Evolutionary conservation across 1,140 invertebrate species (phyloP).

Genomic region (Drosophila nasuta): DNA sequence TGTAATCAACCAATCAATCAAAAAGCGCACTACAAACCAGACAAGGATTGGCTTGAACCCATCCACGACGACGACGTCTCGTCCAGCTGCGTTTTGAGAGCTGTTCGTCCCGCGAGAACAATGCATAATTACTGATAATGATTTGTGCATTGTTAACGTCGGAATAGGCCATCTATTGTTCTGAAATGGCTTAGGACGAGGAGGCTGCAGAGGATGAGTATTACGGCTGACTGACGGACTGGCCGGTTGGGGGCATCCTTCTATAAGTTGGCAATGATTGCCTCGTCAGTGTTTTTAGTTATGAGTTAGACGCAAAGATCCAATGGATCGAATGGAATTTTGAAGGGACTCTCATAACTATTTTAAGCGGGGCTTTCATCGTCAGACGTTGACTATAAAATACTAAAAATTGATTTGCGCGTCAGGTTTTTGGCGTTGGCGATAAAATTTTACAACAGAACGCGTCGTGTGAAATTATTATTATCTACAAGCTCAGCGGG

Average conservation of each 20-base stretch:
- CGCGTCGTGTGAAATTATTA: constrained; percentile 78
- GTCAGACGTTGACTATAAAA: constrained; percentile 67
- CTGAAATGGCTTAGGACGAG: constrained; percentile 24
- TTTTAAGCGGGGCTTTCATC: constrained; percentile 27
- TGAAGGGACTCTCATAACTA: neutral
- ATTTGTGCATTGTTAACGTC: constrained; percentile 72
- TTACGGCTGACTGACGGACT: constrained; percentile 12
- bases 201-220: constrained; percentile 4
- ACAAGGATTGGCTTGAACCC: constrained; percentile 38
- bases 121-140: constrained; percentile 82
- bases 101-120: constrained; percentile 41
- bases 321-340: constrained; percentile 14
- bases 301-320: constrained; percentile 49
- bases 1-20: constrained; percentile 74
- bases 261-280: constrained; percentile 46
- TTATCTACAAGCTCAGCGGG: constrained; percentile 48
- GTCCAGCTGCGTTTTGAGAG: constrained; percentile 44
- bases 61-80: constrained; percentile 3
- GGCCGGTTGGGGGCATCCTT: neutral
- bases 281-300: constrained; percentile 55
- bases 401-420: constrained; percentile 79
- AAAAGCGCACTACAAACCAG: constrained; percentile 40
- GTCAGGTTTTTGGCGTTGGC: constrained; percentile 62
- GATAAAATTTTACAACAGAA: constrained; percentile 73
- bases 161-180: constrained; percentile 62